Base-by-base conservation (phyloP, 2,797 vertebrate species). In the Epinephelus malabaricus region DNA sequence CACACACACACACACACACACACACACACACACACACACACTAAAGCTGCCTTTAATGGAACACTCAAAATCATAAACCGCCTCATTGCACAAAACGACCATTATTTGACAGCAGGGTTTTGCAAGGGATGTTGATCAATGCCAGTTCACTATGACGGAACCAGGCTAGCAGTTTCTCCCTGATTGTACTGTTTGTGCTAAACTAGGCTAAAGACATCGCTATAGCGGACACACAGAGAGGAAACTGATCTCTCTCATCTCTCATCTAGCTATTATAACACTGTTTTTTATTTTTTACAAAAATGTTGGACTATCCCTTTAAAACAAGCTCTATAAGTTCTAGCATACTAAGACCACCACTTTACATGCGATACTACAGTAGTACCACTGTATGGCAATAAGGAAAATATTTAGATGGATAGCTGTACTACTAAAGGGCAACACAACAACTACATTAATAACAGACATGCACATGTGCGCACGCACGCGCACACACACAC, bases 81-180 rank as follows among this genome's bases (percentile, higher is more conserved):
- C 75, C 63, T 81, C 75, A 54, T 54, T 81, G 79, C 72, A 79
- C 81, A 60, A 47, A 78, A 70, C 54, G 6, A 68, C 46, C 12
- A 15, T 71, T 72, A 60, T 71, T 74, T 64, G 76, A 58, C 71
- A 55, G 68, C 62, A 76, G 79, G 62, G 73, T 75, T 78, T 75
- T 68, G 43, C 17, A 25, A 60, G 53, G 15, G 61, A 47, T 70
- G 78, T 78, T 69, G 64, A 79, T 69, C 78, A 56, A 73, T 81
- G 78, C 49, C 65, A 27, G 40, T 73, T 73, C 69, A 65, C 59
- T 55, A 10, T 66, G 61, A 51, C 47, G 12, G 27, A 69, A 27
- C 18, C 49, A 7, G 45, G 69, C 34, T 34, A 66, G 49, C 68
- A 53, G 18, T 54, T 46, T 3, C 59, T 40, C 6, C 9, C 25